Percentiles rank a stretch among this genome's conserved stretches.
Evolutionary conservation across 1,140 invertebrate genomes (phyloP).

Genomic region (Sogatella furcifera): DNA sequence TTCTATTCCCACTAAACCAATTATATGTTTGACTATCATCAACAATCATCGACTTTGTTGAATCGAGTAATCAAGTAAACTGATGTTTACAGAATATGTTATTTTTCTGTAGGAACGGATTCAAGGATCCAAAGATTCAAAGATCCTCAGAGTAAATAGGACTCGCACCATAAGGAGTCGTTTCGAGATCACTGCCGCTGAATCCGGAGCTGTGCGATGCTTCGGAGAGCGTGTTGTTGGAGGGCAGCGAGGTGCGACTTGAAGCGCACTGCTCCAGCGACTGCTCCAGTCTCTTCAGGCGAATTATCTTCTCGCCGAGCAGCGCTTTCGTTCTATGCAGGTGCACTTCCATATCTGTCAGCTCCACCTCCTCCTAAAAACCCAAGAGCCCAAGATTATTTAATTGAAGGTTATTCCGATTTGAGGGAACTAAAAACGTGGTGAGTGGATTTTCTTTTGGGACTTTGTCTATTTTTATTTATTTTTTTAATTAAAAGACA

Average conservation of each 20-base stretch:
- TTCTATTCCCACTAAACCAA: too few relatives aligned
- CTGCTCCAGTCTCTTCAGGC: conserved; percentile 61
- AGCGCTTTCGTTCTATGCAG: conserved; percentile 62
- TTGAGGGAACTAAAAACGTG: too few relatives aligned
- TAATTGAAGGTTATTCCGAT: too few relatives aligned
- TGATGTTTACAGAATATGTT: too few relatives aligned
- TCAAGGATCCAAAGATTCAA: not conserved
- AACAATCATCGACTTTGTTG: too few relatives aligned
- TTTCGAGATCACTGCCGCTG: conserved; percentile 24
- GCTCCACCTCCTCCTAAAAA: conserved; percentile 48
- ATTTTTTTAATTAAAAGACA: too few relatives aligned
- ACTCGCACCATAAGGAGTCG: conserved; percentile 5
- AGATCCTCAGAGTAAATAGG: not conserved
- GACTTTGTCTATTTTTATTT: too few relatives aligned
- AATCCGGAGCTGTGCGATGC: conserved; percentile 36
- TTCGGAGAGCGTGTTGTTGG: not conserved
- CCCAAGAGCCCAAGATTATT: too few relatives aligned
- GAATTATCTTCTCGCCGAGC: conserved; percentile 66
- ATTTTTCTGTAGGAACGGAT: too few relatives aligned
- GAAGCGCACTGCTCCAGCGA: conserved; percentile 36
- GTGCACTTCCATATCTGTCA: conserved; percentile 69
- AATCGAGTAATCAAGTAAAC: too few relatives aligned
- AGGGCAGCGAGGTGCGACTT: conserved; percentile 29
- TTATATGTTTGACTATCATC: too few relatives aligned
- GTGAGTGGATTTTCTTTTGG: too few relatives aligned